Evolutionary conservation across 2,888 invertebrate genomes (phyloP).

Genomic region (Dryadula phaetusa): DNA sequence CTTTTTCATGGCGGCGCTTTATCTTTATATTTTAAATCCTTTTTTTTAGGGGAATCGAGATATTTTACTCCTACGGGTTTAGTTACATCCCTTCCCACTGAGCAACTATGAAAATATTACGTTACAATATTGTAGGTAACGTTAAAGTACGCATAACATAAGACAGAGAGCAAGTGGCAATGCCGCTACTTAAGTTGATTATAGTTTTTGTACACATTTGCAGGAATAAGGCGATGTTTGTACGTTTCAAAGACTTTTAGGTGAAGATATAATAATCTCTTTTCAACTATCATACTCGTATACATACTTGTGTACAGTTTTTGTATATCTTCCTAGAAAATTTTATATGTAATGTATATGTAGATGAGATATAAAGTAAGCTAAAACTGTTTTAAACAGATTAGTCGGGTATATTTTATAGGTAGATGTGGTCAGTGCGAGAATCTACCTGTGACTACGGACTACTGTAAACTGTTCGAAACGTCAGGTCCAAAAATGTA

Average conservation of each 20-base stretch:
- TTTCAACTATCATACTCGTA: constrained; percentile 14
- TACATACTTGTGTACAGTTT: not conserved
- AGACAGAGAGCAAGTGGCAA: not conserved
- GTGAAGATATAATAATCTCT: constrained; percentile 4
- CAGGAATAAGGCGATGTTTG: constrained; percentile 5
- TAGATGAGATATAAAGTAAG: too few relatives aligned
- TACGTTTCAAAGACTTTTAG: not conserved
- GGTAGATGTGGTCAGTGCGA: too few relatives aligned
- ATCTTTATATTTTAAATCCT: too few relatives aligned
- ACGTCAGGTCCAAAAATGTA: too few relatives aligned
- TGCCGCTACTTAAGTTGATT: constrained; percentile 14
- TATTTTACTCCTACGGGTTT: too few relatives aligned
- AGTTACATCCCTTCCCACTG: not conserved
- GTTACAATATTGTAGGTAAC: not conserved
- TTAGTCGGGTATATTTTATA: too few relatives aligned
- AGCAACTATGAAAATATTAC: not conserved
- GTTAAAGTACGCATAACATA: not conserved
- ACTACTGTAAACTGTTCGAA: too few relatives aligned
- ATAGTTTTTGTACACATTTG: constrained; percentile 17
- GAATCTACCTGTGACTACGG: too few relatives aligned
- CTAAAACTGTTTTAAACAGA: too few relatives aligned
- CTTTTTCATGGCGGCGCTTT: too few relatives aligned
- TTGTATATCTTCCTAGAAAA: not conserved
- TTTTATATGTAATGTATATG: not conserved
- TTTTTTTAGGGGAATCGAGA: too few relatives aligned